Evolutionary conservation across 2,113 vertebrate species (phyloP).

Genomic region (Kryptolebias marmoratus): DNA sequence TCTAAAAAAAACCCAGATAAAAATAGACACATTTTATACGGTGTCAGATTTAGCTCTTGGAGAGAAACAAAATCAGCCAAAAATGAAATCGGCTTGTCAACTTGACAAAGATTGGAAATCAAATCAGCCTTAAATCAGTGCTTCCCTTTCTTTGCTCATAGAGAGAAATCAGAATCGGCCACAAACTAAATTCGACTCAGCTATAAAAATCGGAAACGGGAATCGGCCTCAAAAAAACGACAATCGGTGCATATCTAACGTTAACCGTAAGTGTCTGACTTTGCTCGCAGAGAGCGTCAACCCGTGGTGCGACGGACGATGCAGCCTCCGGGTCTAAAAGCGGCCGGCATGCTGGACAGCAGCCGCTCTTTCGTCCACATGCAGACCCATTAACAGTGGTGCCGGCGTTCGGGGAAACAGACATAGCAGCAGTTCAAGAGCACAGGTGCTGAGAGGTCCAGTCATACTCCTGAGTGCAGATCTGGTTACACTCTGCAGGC

Average conservation of each 20-base stretch:
- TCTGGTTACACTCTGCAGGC: slow-evolving; percentile 29
- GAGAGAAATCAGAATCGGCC: neutral
- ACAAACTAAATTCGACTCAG: too few relatives aligned
- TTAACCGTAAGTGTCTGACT: neutral
- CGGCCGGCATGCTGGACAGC: slow-evolving; percentile 10
- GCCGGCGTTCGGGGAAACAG: slow-evolving; percentile 21
- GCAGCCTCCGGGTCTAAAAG: slow-evolving; percentile 10
- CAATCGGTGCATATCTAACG: neutral
- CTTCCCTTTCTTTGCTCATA: too few relatives aligned
- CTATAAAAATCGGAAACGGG: neutral
- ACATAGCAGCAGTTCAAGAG: slow-evolving; percentile 14
- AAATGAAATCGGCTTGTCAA: too few relatives aligned
- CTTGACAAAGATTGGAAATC: too few relatives aligned
- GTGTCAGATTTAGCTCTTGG: too few relatives aligned
- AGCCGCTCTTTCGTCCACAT: slow-evolving; percentile 33
- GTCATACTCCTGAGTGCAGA: slow-evolving; percentile 21
- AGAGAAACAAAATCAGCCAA: too few relatives aligned
- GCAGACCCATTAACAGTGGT: slow-evolving; percentile 28
- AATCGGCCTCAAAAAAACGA: neutral
- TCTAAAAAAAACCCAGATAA: neutral
- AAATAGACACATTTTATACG: too few relatives aligned
- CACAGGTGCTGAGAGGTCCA: slow-evolving; percentile 19
- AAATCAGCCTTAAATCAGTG: too few relatives aligned
- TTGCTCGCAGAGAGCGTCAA: neutral
- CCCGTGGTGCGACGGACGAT: neutral